Evolutionary conservation across 2,888 invertebrate species (phyloP), one percentile per base, ranked within the genome.

Genomic region (Apocheima hispidaria): DNA sequence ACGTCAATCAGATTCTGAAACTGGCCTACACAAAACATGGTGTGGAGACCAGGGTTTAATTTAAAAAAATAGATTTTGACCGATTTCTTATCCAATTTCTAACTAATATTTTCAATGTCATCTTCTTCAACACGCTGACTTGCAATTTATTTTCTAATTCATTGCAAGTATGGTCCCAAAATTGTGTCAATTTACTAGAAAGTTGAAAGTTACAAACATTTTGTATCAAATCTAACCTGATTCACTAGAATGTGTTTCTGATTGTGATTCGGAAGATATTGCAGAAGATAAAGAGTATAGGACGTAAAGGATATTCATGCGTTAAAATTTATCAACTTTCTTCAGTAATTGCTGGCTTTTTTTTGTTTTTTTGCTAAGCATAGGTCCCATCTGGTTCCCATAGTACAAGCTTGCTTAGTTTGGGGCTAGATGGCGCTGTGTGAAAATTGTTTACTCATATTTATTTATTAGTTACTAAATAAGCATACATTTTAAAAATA

Each of bases 131-230:
- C 30, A 58, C 26, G 20, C 46, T 64, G 64, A 67, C 64, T 67
- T 51, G 60, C 54, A 58, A 18, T 56, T 60, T 41, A 55, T 48
- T 52, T 52, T 26, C 20, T 40, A 61, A 59, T 56, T 46, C 44
- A 44, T 52, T 26, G 12, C 44, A 49, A 44, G 14, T 50, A 55
- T 61, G 50, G 56, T 61, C 16, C 44, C 38, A 38, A 61, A 65
- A 60, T 61, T 64, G 63, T 58, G 62, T 64, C 64, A 62, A 65
- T 69, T 69, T 65, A 18, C 38, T 61, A 56, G 69, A 69, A 69
- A 69, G 69, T 62, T 38, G 69, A 69, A 69, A 69, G 68, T 33
- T 16, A 56, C 43, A 62, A 62, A 62, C 56, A 64, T 65, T 56
- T 58, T 41, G 14, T 44, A 53, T 44, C 52, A 63, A n/a, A 56